A percentile compares a stretch with the other conserved stretches of the same genome.
phyloP scores from a whole-genome alignment of 2,888 invertebrate species.

The Machimus rusticus region DNA sequence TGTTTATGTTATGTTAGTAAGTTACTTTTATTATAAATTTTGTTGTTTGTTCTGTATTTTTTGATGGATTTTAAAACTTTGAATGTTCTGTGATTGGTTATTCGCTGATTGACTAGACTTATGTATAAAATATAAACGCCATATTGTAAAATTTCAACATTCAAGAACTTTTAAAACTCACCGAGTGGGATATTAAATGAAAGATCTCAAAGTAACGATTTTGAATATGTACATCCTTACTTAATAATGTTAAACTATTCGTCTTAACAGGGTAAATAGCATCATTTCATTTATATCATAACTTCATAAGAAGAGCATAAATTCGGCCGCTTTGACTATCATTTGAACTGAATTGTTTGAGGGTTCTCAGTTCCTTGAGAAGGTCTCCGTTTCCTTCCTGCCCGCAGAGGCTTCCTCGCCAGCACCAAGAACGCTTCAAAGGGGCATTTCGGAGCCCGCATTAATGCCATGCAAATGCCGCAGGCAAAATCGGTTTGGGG shows the following conservation, averaged over 20 bases:
- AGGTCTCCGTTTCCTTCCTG: not conserved
- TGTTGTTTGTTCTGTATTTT: too few relatives aligned
- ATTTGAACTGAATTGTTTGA: not conserved
- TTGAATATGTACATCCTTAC: not conserved
- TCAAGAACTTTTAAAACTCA: too few relatives aligned
- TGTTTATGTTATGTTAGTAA: too few relatives aligned
- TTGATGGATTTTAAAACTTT: too few relatives aligned
- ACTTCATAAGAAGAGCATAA: not conserved
- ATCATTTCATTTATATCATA: not conserved
- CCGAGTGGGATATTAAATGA: too few relatives aligned
- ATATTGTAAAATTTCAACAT: too few relatives aligned
- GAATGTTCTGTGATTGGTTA: too few relatives aligned
- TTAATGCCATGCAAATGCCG: not conserved
- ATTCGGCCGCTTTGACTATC: not conserved
- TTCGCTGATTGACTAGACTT: too few relatives aligned
- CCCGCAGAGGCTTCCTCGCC: not conserved
- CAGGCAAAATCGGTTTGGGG: not conserved
- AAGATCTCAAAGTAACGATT: too few relatives aligned
- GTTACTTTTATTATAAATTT: too few relatives aligned
- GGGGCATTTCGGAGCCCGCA: not conserved
- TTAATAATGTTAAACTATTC: not conserved
- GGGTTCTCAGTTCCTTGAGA: not conserved
- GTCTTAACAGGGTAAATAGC: not conserved
- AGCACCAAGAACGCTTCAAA: not conserved
- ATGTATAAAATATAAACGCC: too few relatives aligned